Evolutionary conservation across 23 tunicate species (phyloP).

Genomic region (Ascidia mentula): DNA sequence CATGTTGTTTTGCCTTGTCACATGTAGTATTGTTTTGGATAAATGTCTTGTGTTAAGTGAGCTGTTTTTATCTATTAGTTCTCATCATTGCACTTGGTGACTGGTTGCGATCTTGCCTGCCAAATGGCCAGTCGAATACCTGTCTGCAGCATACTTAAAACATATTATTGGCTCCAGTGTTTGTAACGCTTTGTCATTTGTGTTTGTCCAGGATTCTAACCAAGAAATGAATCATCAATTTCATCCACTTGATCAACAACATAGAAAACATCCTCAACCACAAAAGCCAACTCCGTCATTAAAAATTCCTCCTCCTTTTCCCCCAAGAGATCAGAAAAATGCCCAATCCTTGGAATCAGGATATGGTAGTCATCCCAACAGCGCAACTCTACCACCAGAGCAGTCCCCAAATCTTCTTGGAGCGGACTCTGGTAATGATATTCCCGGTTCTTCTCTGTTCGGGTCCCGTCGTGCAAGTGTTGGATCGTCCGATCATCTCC

Average conservation of each 20-base stretch:
- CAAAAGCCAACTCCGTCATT: background rate
- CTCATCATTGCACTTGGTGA: too few species aligned
- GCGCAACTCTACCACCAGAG: conserved; percentile 32
- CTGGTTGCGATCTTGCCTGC: too few species aligned
- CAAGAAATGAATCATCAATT: background rate
- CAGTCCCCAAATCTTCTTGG: conserved; percentile 14
- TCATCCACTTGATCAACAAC: background rate
- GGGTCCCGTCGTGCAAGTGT: background rate
- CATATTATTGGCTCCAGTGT: too few species aligned
- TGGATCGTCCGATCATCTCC: background rate
- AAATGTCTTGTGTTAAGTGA: too few species aligned
- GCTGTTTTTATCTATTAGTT: too few species aligned
- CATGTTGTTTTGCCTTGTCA: too few species aligned
- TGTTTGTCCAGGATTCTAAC: too few species aligned
- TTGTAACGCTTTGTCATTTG: too few species aligned
- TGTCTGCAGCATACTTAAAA: too few species aligned
- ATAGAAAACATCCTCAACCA: background rate
- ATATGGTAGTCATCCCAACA: conserved; percentile 45
- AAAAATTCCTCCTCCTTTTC: background rate
- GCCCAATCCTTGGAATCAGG: conserved; percentile 47
- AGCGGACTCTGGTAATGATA: background rate
- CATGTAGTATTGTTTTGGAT: too few species aligned
- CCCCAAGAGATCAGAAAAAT: conserved; percentile 6
- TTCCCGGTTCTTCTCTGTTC: background rate
- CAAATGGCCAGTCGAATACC: too few species aligned